A percentile compares a stretch with the other conserved stretches of the same genome.
Evolutionary conservation across 2,888 invertebrate species (phyloP).

Genomic region (Eilema depressum): DNA sequence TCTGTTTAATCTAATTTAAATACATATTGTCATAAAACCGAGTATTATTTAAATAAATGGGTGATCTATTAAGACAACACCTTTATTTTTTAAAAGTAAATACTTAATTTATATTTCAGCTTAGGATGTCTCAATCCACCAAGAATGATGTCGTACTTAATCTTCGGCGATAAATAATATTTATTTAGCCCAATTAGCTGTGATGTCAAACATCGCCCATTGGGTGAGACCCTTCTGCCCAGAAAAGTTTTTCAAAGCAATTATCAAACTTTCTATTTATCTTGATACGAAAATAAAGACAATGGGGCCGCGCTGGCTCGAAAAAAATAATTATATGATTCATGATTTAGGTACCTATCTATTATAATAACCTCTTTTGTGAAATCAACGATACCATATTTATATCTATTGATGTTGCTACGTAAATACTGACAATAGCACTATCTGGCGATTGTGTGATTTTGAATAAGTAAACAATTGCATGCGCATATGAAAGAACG

Average conservation of each 20-base stretch:
- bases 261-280: neutral
- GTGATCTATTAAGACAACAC: neutral
- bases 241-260: conserved; percentile 5
- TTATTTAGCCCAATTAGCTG: conserved; percentile 11
- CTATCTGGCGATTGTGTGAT: no score
- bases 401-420: neutral
- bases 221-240: neutral
- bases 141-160: neutral
- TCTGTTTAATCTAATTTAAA: neutral
- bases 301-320: neutral
- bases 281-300: neutral
- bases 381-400: conserved; percentile 4
- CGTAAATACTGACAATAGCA: neutral
- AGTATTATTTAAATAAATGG: neutral
- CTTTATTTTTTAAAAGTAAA: neutral
- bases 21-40: neutral
- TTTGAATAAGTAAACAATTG: no score
- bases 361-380: neutral
- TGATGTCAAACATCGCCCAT: conserved; percentile 3
- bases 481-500: no score
- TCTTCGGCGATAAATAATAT: conserved; percentile 12
- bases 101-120: neutral
- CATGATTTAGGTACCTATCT: neutral
- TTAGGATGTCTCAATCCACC: neutral
- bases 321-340: neutral